Base-by-base conservation (phyloP, 1,140 invertebrate species). In the Lysiphlebus fabarum region DNA sequence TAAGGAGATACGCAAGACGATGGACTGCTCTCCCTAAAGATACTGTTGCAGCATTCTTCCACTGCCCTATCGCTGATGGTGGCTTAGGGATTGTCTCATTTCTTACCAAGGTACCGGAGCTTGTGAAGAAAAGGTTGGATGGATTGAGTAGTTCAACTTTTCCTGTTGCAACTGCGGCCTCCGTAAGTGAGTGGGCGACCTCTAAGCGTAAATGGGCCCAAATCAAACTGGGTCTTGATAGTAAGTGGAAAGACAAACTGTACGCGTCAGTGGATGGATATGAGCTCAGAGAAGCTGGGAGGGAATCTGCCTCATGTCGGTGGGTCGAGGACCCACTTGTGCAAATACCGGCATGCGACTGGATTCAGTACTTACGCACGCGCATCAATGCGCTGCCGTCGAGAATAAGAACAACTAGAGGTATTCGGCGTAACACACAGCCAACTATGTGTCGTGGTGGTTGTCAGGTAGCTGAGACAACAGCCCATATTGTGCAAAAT, bases 401-500 rank as follows among this genome's bases (percentile, higher is more conserved):
- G 1, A 17, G 63, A 8, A 60, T 70, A 10, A 67, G 59, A 5
- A 66, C 57, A 1, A 53, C 62, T 0, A 36, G 65, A 12, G 65
- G 62, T 0, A 3, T 6, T 0, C 47, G 59, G 9, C 6, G 56
- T 1, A 0, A 11, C 0, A 17, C 2, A 1, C 4, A 48, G 5
- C 10, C 37, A 6, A 7, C 14, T 0, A 6, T 4, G 6, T 78
- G 75, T 55, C 64, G 71, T 17, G 70, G 70, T 0, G 69, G 69
- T 2, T 76, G 74, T 62, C 4, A 6, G 0, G 17, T 26, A 5
- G 57, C 33, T 40, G 75, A 78, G 49, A 74, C 76, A 0, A 63
- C 67, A 6, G 65, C 68, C 14, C 75, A 78, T 53, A 65, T 70
- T 3, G 68, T 79, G 1, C 74, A 79, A 54, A 57, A 62, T 7